Base-by-base conservation (phyloP, 2,113 vertebrate species). In the Baryphthengus martii region DNA sequence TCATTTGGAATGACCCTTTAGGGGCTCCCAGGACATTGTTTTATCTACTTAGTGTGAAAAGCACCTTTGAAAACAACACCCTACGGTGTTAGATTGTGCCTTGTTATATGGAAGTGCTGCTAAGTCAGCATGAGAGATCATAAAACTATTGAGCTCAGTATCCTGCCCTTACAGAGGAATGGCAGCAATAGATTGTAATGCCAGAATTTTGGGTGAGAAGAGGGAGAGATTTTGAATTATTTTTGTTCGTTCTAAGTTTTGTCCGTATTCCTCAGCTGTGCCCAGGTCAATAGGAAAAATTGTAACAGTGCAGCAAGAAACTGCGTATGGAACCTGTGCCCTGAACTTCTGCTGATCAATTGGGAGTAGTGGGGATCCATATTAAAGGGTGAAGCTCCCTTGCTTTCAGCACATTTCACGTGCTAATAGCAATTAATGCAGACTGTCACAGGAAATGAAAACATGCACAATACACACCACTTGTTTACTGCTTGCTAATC, bases 211-310 rank as follows among this genome's bases (percentile, higher is more conserved):
- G 82, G 11, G 67, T 89, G 49, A 75, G 61, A 83, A 83, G 77
- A 50, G 59, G 39, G 79, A 44, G 68, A 94, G 42, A 35, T 50
- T 91, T 35, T 31, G 44, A 83, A 58, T 81, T 55, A 18, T 13
- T 91, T 88, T 83, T 77, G 81, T 88, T 95, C 47, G 52, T 96
- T 96, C 95, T 78, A 88, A 73, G 88, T 97, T 97, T 91, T 89
- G 44, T 89, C 58, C 61, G 49, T 85, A 74, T 44, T 33, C 39
- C 78, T 95, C 93, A 91, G 70, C 65, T 94, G 26, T 95, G 78
- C 31, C 49, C 79, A 59, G 45, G 42, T 91, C 11, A 66, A 67
- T 47, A 88, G 35, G 88, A 94, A 44, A 45, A 79, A 65, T 7
- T 13, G 16, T 6, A 65, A 35, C 5, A 6, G 74, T 93, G 44